phyloP scores from a whole-genome alignment of 1,140 invertebrate genomes.

The Mizuhopecten yessoensis region DNA sequence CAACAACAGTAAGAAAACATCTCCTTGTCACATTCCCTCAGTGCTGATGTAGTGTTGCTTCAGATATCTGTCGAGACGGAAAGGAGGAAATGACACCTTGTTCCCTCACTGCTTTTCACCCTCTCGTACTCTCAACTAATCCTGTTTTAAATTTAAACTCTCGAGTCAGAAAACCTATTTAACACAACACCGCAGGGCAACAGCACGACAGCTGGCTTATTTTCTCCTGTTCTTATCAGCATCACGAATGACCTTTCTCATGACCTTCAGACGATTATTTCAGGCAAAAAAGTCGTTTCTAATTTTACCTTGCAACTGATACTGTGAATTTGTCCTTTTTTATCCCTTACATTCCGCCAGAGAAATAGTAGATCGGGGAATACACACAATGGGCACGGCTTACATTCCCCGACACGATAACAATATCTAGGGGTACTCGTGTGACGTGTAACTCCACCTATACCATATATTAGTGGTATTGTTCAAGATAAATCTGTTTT shows the following conservation, averaged over 20 bases:
- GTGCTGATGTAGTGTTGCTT: neutral
- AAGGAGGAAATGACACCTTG: neutral
- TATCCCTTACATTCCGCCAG: neutral
- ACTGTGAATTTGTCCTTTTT: neutral
- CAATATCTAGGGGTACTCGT: neutral
- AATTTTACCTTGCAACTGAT: slow-evolving; percentile 34
- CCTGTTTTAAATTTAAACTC: slow-evolving; percentile 39
- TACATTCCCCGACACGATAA: neutral
- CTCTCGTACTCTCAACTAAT: neutral
- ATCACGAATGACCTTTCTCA: slow-evolving; percentile 17
- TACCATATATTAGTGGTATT: neutral
- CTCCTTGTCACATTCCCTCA: neutral
- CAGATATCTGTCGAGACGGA: neutral
- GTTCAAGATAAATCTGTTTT: neutral
- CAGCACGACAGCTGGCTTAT: slow-evolving; percentile 30
- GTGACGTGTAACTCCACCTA: neutral
- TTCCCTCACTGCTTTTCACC: neutral
- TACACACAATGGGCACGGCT: neutral
- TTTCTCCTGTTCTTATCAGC: slow-evolving; percentile 32
- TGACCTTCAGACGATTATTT: slow-evolving; percentile 32
- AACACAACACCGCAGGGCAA: slow-evolving; percentile 21
- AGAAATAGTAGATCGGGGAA: neutral
- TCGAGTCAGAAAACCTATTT: neutral
- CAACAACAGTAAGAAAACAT: neutral
- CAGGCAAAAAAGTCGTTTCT: slow-evolving; percentile 33